Base-by-base conservation (phyloP, 2,797 vertebrate genomes). In the Champsocephalus esox region DNA sequence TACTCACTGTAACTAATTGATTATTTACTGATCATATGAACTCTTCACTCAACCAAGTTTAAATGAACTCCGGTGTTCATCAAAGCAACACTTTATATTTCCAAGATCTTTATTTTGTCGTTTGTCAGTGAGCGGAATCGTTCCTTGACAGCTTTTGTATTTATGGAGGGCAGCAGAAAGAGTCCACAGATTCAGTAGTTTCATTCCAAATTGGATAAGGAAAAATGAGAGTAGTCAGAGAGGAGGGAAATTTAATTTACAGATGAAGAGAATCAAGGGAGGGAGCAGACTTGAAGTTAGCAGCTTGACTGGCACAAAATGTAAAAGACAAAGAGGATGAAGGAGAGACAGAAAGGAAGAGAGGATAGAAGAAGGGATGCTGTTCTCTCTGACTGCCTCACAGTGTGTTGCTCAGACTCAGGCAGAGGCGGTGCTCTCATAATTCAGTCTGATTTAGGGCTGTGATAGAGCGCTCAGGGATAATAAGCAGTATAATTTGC, bases 401-500 rank as follows among this genome's bases (percentile, higher is more conserved):
- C 24, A 28, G 24, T 28, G 24, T 28, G 24, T 80, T 87, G 86
- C 77, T 80, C 19, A n/a, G 82, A 83, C 87, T 79, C 75, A 77
- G 77, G 69, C 79, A 59, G 79, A 82, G 77, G 80, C 87, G 88
- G 78, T 79, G 80, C 81, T 81, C 91, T 86, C 89, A 92, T 92
- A 89, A 92, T 91, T 91, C 87, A 87, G 85, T 80, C 79, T 92
- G 93, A 93, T 91, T 92, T 88, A 90, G 82, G 74, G 82, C 84
- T 57, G 80, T 19, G 84, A 92, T 93, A 82, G 79, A 90, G 83
- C 44, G 78, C 89, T 88, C 81, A 84, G 73, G 89, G 86, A 89
- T 92, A 93, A 93, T 94, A 93, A 93, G 90, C 88, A 82, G 79
- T 73, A 75, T 93, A 86, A 94, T 94, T 90, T 93, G 86, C 85